Base-by-base conservation (phyloP, 2,888 invertebrate species). In the Panorpa germanica region DNA sequence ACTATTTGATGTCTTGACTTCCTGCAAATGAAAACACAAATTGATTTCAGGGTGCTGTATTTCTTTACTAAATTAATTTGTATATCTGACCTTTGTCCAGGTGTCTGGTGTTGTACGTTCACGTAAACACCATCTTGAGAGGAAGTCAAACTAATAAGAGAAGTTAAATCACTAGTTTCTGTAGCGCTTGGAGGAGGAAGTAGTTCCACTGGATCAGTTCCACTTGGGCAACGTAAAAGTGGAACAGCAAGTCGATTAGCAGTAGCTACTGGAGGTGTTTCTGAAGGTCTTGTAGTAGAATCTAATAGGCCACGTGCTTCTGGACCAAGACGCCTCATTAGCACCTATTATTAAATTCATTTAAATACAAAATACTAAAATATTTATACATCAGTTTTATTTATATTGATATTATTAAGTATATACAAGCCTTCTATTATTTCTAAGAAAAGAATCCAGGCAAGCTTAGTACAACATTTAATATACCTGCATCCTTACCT, bases 111-210 rank as follows among this genome's bases (percentile, higher is more conserved):
- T 17, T 20, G 13, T 28, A n/a, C n/a, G n/a, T n/a, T n/a, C n/a
- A n/a, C n/a, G n/a, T n/a, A n/a, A n/a, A n/a, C 63, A 26, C 63
- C 65, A 1, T 66, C 68, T 23, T 68, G 68, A 0, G 67, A 67
- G 0, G 68, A 68, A 14, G 72, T 74, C 4, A 74, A 57, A 39
- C 74, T 75, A 48, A 74, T 74, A 19, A 75, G 61, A 1, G 74
- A 74, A 5, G 75, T 76, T 30, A 75, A 62, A 42, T 75, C 75
- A 37, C 72, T 73, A 10, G 72, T 72, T 53, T 75, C 75, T 56
- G 58, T n/a, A n/a, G n/a, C n/a, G n/a, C n/a, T n/a, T n/a, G n/a
- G n/a, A n/a, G n/a, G n/a, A n/a, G n/a, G n/a, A n/a, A n/a, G n/a
- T n/a, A n/a, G n/a, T n/a, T n/a, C n/a, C n/a, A n/a, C n/a, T n/a